These are phyloP conservation scores for Limenitis camilla DNA, from an alignment of 2,888 invertebrate species.

Conservation along the genomic window DNA sequence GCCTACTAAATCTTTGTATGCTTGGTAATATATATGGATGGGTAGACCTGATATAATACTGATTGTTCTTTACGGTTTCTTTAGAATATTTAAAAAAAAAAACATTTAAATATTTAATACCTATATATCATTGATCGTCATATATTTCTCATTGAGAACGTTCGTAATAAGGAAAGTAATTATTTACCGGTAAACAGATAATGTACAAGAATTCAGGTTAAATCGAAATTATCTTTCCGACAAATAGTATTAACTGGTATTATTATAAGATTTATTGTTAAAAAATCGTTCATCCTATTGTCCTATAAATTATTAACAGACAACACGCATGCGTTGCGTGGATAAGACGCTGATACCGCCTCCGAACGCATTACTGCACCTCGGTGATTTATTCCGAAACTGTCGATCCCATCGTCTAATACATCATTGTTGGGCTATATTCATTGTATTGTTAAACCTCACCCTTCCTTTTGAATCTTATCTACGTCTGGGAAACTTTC, in stretches of 20 bases:
- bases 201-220: not conserved
- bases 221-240: constrained; percentile 3
- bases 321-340: constrained; percentile 17
- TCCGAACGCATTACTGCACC: constrained; percentile 27
- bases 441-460: constrained; percentile 37
- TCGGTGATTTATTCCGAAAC: constrained; percentile 43
- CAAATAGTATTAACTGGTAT: constrained; percentile 3
- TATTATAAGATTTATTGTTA: constrained; percentile 24
- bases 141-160: too few relatives aligned
- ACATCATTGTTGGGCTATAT: constrained; percentile 42
- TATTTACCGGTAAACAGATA: too few relatives aligned
- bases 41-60: not conserved
- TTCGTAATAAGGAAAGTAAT: too few relatives aligned
- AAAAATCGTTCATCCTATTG: constrained; percentile 24
- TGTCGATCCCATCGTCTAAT: constrained; percentile 43
- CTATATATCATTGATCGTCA: too few relatives aligned
- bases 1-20: constrained; percentile 9
- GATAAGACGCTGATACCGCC: constrained; percentile 26
- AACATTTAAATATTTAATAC: too few relatives aligned
- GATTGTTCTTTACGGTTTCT: too few relatives aligned
- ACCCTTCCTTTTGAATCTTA: constrained; percentile 24
- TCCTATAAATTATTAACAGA: constrained; percentile 28
- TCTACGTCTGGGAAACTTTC: constrained; percentile 17
- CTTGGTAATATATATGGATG: constrained; percentile 10
- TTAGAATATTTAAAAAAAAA: too few relatives aligned